Conservation (phyloP, 37 sponge, comb jelly and placozoan genomes). For the Axinella damicornis region DNA sequence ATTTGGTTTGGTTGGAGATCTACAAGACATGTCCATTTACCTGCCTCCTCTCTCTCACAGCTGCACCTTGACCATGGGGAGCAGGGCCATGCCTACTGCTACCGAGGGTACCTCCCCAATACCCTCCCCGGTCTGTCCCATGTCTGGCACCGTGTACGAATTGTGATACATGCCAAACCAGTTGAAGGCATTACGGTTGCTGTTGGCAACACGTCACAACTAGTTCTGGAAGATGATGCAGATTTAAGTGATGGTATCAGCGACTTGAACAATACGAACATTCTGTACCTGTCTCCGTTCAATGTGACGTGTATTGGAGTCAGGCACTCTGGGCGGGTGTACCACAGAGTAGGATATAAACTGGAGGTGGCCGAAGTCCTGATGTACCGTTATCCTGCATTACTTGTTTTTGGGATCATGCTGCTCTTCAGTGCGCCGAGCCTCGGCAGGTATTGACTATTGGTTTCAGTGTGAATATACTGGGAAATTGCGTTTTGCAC, state of each 20-base stretch:
- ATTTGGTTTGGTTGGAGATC: too few relatives aligned
- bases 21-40: too few relatives aligned
- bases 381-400: not conserved
- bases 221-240: too few relatives aligned
- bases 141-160: slow-evolving; percentile 11
- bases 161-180: not conserved
- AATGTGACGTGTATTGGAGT: slow-evolving; percentile 43
- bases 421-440: slow-evolving; percentile 63
- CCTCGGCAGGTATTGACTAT: slow-evolving; percentile 50
- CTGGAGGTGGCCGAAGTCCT: not conserved
- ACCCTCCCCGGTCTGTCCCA: not conserved
- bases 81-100: slow-evolving; percentile 23
- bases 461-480: not conserved
- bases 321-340: not conserved
- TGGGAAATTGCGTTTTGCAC: not conserved
- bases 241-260: not conserved
- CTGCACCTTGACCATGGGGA: too few relatives aligned
- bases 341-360: not conserved
- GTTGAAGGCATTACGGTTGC: not conserved
- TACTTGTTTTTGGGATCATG: slow-evolving; percentile 46
- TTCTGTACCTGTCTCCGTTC: slow-evolving; percentile 21
- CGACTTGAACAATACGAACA: not conserved
- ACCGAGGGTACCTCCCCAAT: not conserved
- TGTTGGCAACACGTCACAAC: slow-evolving; percentile 22
- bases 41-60: too few relatives aligned